Evolutionary conservation across 92 coral and sea anemone species (phyloP).

Genomic region (Phymanthus crucifer): DNA sequence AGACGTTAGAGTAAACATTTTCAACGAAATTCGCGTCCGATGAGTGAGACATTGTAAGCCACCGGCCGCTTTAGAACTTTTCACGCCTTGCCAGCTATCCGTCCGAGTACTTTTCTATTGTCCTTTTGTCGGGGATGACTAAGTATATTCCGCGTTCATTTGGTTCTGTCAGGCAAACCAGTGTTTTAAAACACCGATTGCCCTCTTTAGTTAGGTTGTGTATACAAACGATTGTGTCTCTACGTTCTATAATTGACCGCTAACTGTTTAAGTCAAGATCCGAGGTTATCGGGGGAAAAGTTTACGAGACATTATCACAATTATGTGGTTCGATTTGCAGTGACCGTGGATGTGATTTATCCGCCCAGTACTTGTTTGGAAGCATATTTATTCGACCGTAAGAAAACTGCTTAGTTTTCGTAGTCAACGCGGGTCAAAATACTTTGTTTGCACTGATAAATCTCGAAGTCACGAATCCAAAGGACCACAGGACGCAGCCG

Average conservation of each 20-base stretch:
- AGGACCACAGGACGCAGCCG: background rate
- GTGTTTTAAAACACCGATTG: conserved; percentile 3
- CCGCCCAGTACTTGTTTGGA: background rate
- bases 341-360: background rate
- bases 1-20: background rate
- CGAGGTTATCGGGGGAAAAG: conserved; percentile 33
- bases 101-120: background rate
- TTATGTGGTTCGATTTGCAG: background rate
- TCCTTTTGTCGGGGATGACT: background rate
- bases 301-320: conserved; percentile 14
- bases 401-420: background rate
- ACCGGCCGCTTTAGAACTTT: background rate
- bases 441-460: conserved; percentile 1
- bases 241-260: conserved; percentile 29
- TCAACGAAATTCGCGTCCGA: background rate
- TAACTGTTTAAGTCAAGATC: conserved; percentile 34
- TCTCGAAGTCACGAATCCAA: conserved; percentile 21
- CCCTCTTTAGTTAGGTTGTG: conserved; percentile 28
- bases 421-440: background rate
- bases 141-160: background rate
- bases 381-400: background rate
- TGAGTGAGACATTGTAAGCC: background rate
- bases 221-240: conserved; percentile 28
- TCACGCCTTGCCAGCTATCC: conserved; percentile 10
- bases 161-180: conserved; percentile 10